Conservation (phyloP, 2,797 vertebrate genomes). For the Fistularia commersonii region DNA sequence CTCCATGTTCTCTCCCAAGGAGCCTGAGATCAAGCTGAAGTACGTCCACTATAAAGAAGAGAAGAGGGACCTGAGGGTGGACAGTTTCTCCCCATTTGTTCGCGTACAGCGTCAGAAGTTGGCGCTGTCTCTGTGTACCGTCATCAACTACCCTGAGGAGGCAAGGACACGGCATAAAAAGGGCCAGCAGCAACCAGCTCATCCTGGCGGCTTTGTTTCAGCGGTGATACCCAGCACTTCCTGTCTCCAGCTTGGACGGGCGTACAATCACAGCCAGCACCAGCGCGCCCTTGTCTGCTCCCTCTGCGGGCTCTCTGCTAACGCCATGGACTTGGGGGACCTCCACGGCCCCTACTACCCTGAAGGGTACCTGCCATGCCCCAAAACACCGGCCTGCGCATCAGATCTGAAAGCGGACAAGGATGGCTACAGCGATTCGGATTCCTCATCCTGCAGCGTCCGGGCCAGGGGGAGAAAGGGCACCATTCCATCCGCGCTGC, state of each 20-base stretch:
- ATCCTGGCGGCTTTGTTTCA: slow-evolving; percentile 37
- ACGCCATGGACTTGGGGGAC: slow-evolving; percentile 77
- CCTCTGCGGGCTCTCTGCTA: slow-evolving; percentile 73
- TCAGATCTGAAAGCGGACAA: slow-evolving; percentile 49
- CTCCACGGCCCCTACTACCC: slow-evolving; percentile 80
- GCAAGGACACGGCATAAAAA: slow-evolving; percentile 44
- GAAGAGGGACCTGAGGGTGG: slow-evolving; percentile 55
- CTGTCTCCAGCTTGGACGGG: slow-evolving; percentile 68
- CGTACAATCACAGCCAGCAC: slow-evolving; percentile 45
- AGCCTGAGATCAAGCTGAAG: slow-evolving; percentile 77
- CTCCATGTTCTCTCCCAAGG: slow-evolving; percentile 70
- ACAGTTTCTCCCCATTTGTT: slow-evolving; percentile 72
- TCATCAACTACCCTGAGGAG: slow-evolving; percentile 74
- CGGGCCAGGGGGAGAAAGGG: slow-evolving; percentile 39
- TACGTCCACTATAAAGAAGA: slow-evolving; percentile 74
- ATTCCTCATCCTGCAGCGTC: slow-evolving; percentile 59
- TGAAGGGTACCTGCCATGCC: slow-evolving; percentile 57
- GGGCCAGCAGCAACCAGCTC: slow-evolving; percentile 44
- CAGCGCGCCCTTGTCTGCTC: slow-evolving; percentile 70
- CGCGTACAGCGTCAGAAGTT: slow-evolving; percentile 46
- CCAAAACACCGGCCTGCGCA: slow-evolving; percentile 39
- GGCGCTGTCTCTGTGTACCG: slow-evolving; percentile 52
- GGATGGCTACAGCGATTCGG: slow-evolving; percentile 63
- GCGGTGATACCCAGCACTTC: slow-evolving; percentile 68
- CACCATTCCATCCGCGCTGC: not conserved